These are phyloP conservation scores for Pipa parva DNA, from an alignment of 2,113 vertebrate genomes.

Conservation along the genomic window DNA sequence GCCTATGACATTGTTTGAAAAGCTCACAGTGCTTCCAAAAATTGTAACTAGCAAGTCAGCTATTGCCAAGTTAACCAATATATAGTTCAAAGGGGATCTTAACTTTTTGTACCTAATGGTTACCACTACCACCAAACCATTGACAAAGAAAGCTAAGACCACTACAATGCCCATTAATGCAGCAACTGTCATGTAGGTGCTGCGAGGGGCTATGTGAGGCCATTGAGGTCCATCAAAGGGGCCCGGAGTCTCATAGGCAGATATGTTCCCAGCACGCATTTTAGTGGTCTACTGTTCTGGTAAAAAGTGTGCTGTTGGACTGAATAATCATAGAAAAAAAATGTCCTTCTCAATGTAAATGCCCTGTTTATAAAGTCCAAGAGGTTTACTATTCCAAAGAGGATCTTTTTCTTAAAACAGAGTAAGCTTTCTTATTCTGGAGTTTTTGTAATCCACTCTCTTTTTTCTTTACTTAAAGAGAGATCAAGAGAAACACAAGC, in stretches of 20 bases:
- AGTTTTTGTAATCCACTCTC: conserved; percentile 50
- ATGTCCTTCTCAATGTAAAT: background rate
- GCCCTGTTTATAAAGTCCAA: conserved; percentile 45
- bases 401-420: conserved; percentile 41
- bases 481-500: conserved; percentile 36
- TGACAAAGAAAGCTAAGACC: conserved; percentile 37
- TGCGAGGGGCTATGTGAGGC: conserved; percentile 48
- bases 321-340: background rate
- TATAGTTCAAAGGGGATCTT: conserved; percentile 52
- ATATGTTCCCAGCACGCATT: conserved; percentile 29
- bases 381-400: conserved; percentile 11
- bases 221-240: conserved; percentile 58
- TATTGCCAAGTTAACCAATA: conserved; percentile 55
- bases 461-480: conserved; percentile 34
- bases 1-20: conserved; percentile 54
- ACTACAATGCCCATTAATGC: conserved; percentile 51
- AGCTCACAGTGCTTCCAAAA: conserved; percentile 56
- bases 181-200: conserved; percentile 39
- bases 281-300: background rate
- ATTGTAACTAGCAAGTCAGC: conserved; percentile 57
- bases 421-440: conserved; percentile 50
- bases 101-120: conserved; percentile 50
- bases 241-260: background rate
- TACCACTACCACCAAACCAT: conserved; percentile 49
- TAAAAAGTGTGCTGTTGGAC: background rate